phyloP scores from a whole-genome alignment of 2,888 invertebrate genomes.

The Diaperis boleti region DNA sequence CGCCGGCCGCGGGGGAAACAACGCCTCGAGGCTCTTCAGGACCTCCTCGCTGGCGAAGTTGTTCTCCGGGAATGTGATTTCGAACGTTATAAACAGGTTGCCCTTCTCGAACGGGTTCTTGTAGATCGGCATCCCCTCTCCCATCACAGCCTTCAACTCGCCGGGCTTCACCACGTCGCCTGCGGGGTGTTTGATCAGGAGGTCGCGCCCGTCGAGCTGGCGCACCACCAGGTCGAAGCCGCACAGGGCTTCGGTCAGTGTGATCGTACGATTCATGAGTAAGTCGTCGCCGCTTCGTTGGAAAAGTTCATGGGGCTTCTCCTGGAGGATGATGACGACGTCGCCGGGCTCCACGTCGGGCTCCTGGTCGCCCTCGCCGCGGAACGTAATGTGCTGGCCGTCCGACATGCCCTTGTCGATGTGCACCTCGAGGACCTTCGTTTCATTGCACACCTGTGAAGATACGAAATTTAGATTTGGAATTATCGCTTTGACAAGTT shows the following conservation, averaged over 20 bases:
- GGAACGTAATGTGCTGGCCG: conserved; percentile 86
- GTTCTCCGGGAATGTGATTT: conserved; percentile 85
- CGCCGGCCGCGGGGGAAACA: conserved; percentile 80
- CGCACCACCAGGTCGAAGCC: conserved; percentile 88
- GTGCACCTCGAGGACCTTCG: conserved; percentile 87
- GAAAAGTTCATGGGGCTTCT: conserved; percentile 84
- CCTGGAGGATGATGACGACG: conserved; percentile 87
- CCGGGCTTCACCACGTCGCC: conserved; percentile 90
- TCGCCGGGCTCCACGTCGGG: conserved; percentile 90
- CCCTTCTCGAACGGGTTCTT: conserved; percentile 90
- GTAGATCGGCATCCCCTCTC: conserved; percentile 92
- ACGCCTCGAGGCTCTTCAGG: conserved; percentile 77
- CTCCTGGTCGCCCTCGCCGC: conserved; percentile 92
- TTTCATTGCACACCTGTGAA: conserved; percentile 76
- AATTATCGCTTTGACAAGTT: neutral
- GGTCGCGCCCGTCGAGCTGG: conserved; percentile 89
- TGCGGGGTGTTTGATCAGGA: conserved; percentile 81
- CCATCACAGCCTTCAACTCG: conserved; percentile 80
- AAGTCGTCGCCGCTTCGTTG: conserved; percentile 82
- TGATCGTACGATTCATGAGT: conserved; percentile 79
- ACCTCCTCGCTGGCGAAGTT: conserved; percentile 80
- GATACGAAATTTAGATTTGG: neutral
- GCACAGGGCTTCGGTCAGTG: conserved; percentile 90
- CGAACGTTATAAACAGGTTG: conserved; percentile 88
- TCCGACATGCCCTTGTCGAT: conserved; percentile 90